Evolutionary conservation across 1,140 invertebrate species (phyloP).

Genomic region (Bombus vancouverensis): DNA sequence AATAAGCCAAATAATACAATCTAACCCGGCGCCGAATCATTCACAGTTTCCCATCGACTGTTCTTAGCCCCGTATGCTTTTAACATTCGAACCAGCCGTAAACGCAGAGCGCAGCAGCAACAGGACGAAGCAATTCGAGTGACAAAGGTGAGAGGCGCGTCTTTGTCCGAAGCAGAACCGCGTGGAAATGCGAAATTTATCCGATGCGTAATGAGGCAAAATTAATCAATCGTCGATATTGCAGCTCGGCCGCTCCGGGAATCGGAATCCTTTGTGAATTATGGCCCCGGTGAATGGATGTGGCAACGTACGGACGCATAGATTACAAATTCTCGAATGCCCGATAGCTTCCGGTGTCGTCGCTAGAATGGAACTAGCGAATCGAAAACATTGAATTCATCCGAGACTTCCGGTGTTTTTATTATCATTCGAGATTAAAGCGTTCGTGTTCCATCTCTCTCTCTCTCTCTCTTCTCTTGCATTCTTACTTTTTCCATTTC

Average conservation of each 20-base stretch:
- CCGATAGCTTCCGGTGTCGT: slow-evolving; percentile 32
- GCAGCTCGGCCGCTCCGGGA: background rate
- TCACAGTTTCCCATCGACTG: too few species aligned
- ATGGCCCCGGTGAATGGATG: slow-evolving; percentile 18
- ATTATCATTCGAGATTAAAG: background rate
- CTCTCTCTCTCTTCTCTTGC: background rate
- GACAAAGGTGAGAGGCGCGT: background rate
- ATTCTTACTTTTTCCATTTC: background rate
- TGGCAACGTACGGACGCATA: slow-evolving; percentile 31
- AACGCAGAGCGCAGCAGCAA: background rate
- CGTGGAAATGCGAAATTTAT: slow-evolving; percentile 26
- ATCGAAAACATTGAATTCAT: background rate
- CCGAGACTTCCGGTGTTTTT: background rate
- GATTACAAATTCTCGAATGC: slow-evolving; percentile 49
- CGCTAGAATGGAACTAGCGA: background rate
- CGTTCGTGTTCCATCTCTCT: background rate
- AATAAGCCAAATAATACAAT: too few species aligned
- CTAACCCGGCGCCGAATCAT: too few species aligned
- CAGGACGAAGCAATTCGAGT: background rate
- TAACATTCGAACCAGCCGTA: too few species aligned
- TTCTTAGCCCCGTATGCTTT: too few species aligned
- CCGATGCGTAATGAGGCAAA: slow-evolving; percentile 46
- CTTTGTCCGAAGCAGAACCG: background rate
- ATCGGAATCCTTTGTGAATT: slow-evolving; percentile 45
- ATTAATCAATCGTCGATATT: slow-evolving; percentile 50